Evolutionary conservation across 2,888 invertebrate species (phyloP).

Genomic region (Polietes domitor): DNA sequence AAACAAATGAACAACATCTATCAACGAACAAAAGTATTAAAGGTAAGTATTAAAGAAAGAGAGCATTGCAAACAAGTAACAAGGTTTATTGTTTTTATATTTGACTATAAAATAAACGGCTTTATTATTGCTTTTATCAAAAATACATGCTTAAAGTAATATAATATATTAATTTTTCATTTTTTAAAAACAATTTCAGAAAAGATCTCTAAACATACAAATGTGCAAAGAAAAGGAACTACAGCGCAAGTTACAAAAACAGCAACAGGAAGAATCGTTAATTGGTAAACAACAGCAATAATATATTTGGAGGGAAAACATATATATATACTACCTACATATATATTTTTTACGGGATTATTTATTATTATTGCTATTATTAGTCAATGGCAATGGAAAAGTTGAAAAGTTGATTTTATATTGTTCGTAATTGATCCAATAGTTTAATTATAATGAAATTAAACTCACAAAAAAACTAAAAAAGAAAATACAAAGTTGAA

Average conservation of each 20-base stretch:
- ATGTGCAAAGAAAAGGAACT: conserved; percentile 79
- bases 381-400: background rate
- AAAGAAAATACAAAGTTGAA: too few species aligned
- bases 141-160: background rate
- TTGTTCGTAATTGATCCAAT: too few species aligned
- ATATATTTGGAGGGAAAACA: conserved; percentile 2
- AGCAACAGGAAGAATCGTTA: conserved; percentile 79
- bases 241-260: conserved; percentile 77
- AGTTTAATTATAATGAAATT: too few species aligned
- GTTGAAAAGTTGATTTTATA: background rate
- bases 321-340: background rate
- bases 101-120: too few species aligned
- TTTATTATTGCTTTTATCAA: too few species aligned
- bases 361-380: background rate
- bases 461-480: too few species aligned
- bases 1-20: conserved; percentile 79
- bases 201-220: conserved; percentile 78
- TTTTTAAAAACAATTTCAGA: conserved; percentile 69
- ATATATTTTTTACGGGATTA: background rate
- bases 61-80: background rate
- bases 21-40: conserved; percentile 77
- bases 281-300: conserved; percentile 73
- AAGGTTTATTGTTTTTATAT: background rate
- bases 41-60: conserved; percentile 72
- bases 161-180: background rate